phyloP scores from a whole-genome alignment of 2,888 invertebrate genomes.

The Thereva nobilitata region DNA sequence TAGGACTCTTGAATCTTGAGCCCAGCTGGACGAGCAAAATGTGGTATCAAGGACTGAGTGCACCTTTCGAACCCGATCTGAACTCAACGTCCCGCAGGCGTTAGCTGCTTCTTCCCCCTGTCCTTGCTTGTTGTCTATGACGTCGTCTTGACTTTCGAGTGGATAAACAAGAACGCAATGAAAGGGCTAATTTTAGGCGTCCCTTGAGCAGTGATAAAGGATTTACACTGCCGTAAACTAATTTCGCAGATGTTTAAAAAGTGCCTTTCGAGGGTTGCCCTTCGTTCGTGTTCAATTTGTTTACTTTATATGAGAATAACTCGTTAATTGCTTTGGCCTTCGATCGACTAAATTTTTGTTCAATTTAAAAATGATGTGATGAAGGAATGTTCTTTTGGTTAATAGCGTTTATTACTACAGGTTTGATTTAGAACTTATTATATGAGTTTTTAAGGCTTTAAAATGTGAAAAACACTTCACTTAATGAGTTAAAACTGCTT shows the following conservation, averaged over 20 bases:
- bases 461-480: no score
- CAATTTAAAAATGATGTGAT: no score
- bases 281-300: conserved; percentile 14
- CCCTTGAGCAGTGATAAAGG: conserved; percentile 45
- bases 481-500: no score
- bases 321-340: conserved; percentile 16
- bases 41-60: conserved; percentile 35
- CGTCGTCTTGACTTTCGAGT: conserved; percentile 45
- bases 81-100: conserved; percentile 41
- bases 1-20: conserved; percentile 27
- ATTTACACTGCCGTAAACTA: conserved; percentile 44
- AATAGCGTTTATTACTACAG: no score
- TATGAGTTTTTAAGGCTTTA: no score
- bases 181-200: conserved; percentile 45
- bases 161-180: conserved; percentile 44
- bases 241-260: conserved; percentile 46
- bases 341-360: no score
- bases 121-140: conserved; percentile 9
- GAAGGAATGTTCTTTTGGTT: no score
- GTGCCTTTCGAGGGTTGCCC: conserved; percentile 29
- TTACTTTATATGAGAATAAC: conserved; percentile 17
- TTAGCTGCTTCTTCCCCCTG: conserved; percentile 43
- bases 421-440: no score
- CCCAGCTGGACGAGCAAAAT: conserved; percentile 31
- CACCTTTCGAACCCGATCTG: conserved; percentile 38